Evolutionary conservation across 2,888 invertebrate species (phyloP).

Genomic region (Polydesmus complanatus): DNA sequence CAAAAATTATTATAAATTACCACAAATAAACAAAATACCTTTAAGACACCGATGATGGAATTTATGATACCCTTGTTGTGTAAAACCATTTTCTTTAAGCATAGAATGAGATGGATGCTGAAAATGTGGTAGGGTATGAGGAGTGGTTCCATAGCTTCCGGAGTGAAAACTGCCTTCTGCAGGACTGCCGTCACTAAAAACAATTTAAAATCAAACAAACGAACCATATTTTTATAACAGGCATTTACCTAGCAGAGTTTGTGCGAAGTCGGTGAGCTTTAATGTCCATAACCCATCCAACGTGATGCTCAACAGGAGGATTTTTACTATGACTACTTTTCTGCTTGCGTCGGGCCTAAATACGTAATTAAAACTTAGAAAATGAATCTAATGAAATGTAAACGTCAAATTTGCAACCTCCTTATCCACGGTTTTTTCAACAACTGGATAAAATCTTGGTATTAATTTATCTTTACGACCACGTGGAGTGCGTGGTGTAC

Average conservation of each 20-base stretch:
- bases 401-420: conserved; percentile 24
- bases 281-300: conserved; percentile 18
- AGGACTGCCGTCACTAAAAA: conserved; percentile 53
- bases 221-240: background rate
- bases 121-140: conserved; percentile 73
- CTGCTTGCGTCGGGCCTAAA: conserved; percentile 59
- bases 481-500: conserved; percentile 26
- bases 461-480: conserved; percentile 25
- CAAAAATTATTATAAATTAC: background rate
- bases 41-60: conserved; percentile 87
- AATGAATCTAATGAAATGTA: too few species aligned
- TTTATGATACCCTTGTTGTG: conserved; percentile 93
- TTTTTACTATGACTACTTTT: conserved; percentile 79
- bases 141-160: conserved; percentile 58
- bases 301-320: conserved; percentile 38
- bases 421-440: conserved; percentile 42
- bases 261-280: conserved; percentile 13
- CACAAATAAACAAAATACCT: conserved; percentile 35
- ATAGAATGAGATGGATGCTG: conserved; percentile 93
- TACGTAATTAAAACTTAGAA: too few species aligned
- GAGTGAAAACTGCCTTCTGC: conserved; percentile 34
- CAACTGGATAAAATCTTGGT: conserved; percentile 86
- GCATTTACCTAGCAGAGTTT: conserved; percentile 15
- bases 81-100: conserved; percentile 91
- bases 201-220: background rate